These are phyloP conservation scores for Cheirogaleus major DNA, from an alignment of 2,797 vertebrate species.

Conservation along the genomic window DNA sequence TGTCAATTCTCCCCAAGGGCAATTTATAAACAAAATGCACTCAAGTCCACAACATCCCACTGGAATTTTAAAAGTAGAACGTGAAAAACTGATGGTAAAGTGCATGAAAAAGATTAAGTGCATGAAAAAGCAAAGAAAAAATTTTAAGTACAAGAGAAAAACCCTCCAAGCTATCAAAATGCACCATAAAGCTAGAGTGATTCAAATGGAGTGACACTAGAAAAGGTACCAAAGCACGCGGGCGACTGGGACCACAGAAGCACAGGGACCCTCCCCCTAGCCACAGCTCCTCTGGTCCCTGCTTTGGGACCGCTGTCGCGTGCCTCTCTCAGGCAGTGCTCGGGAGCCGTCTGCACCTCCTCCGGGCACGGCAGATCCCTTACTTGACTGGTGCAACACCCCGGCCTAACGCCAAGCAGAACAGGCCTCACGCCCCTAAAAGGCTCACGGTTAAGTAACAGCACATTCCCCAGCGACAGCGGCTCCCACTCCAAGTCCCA, in stretches of 20 bases:
- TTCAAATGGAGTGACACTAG: neutral
- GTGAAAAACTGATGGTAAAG: neutral
- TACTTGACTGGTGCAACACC: neutral
- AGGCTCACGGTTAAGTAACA: rapidly evolving
- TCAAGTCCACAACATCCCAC: neutral
- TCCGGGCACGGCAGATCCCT: neutral
- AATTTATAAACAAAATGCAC: neutral
- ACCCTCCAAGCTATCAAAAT: neutral
- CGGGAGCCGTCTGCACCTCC: neutral
- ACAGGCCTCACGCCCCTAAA: neutral
- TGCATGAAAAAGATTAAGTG: neutral
- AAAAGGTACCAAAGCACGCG: neutral
- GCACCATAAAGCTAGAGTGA: neutral
- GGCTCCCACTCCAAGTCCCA: neutral
- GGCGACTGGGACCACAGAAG: neutral
- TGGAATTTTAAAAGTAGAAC: neutral
- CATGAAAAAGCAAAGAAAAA: neutral
- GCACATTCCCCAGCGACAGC: neutral
- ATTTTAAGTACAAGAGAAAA: neutral
- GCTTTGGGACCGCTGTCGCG: rapidly evolving
- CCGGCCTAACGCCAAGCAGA: neutral
- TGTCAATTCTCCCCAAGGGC: neutral
- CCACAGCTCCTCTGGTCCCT: neutral
- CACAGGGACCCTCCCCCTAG: rapidly evolving
- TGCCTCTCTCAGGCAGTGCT: no score